Conservation (phyloP, 2,113 vertebrate genomes). For the Cryptomyrus ogoouensis region DNA sequence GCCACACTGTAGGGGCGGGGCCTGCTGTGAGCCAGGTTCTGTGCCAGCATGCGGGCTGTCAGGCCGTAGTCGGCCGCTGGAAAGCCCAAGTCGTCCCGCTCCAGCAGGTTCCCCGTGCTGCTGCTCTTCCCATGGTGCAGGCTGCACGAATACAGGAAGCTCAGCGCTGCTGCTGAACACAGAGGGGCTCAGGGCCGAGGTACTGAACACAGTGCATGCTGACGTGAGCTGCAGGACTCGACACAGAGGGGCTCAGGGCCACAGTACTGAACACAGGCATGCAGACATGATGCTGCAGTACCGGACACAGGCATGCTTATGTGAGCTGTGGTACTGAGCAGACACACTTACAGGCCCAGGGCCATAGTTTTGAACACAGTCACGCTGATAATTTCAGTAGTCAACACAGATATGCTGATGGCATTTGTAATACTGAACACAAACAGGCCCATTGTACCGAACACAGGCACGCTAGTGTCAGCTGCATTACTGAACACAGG, state of each 20-base stretch:
- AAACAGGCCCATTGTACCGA: background rate
- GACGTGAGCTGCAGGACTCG: background rate
- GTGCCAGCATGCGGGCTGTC: constrained; percentile 76
- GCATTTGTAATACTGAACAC: background rate
- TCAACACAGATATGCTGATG: background rate
- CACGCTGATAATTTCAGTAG: background rate
- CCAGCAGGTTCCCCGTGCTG: constrained; percentile 94
- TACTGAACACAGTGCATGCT: background rate
- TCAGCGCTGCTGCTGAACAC: constrained; percentile 12
- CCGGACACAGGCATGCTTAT: background rate
- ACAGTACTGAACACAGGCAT: background rate
- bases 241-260: background rate
- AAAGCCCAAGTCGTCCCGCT: constrained; percentile 81
- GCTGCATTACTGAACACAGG: too few species aligned
- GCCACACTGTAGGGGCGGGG: constrained; percentile 96
- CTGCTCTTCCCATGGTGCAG: constrained; percentile 94
- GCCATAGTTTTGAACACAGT: background rate
- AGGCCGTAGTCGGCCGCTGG: constrained; percentile 87
- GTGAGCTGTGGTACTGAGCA: background rate
- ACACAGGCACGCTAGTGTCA: too few species aligned
- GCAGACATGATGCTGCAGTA: background rate
- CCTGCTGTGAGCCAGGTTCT: constrained; percentile 76
- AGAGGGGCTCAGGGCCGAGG: background rate
- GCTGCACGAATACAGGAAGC: constrained; percentile 50
- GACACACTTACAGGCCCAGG: background rate